Evolutionary conservation across 2,888 invertebrate genomes (phyloP).

Genomic region (Stenchaetothrips biformis): DNA sequence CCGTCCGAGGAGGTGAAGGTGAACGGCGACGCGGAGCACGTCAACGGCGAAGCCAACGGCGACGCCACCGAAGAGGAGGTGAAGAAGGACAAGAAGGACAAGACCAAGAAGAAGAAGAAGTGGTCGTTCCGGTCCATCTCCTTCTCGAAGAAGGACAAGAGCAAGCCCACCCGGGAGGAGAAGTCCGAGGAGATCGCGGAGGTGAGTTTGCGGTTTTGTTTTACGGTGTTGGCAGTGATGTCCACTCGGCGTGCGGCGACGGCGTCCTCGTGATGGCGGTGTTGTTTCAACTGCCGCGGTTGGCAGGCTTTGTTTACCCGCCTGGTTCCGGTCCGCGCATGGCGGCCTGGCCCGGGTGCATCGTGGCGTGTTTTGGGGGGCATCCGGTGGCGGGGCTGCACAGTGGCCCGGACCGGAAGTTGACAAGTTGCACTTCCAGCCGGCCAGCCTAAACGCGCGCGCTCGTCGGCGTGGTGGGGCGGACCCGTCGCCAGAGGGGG

Average conservation of each 20-base stretch:
- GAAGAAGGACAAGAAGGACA: conserved; percentile 37
- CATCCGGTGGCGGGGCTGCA: conserved; percentile 29
- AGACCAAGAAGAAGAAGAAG: conserved; percentile 69
- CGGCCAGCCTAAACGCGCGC: background rate
- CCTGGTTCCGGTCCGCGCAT: too few relatives aligned
- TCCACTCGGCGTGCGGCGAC: too few relatives aligned
- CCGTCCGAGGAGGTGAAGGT: conserved; percentile 25
- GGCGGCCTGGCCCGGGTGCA: background rate
- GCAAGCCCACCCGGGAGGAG: conserved; percentile 64
- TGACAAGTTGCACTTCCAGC: background rate
- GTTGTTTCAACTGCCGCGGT: too few relatives aligned
- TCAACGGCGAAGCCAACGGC: conserved; percentile 27
- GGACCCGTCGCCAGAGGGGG: background rate
- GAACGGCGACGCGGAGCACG: conserved; percentile 19
- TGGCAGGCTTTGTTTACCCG: too few relatives aligned
- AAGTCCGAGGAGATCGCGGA: conserved; percentile 35
- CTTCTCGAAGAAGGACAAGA: conserved; percentile 82
- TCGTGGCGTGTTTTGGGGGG: background rate
- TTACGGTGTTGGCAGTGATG: background rate
- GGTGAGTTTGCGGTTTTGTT: background rate
- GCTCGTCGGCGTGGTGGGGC: background rate
- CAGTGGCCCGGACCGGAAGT: background rate
- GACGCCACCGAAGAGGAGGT: conserved; percentile 36
- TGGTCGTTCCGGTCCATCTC: conserved; percentile 85
- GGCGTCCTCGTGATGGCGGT: too few relatives aligned